phyloP scores from a whole-genome alignment of 2,888 invertebrate species.

The Anaspis maculata region DNA sequence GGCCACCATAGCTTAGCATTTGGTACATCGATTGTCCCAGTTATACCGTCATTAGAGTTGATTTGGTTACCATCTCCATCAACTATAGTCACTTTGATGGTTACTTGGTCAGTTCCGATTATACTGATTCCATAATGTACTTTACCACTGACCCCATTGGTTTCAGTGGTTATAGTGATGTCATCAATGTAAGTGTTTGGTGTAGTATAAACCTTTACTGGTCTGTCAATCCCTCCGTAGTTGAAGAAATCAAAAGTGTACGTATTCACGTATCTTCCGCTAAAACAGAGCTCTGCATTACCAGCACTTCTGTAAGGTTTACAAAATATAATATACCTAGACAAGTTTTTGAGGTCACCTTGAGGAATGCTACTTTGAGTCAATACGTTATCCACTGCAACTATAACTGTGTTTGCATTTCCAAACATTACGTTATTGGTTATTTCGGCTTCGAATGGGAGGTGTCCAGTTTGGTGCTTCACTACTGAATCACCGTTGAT shows the following conservation, averaged over 20 bases:
- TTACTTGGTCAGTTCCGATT: slow-evolving; percentile 11
- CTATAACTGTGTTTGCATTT: slow-evolving; percentile 71
- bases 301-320: no score
- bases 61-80: slow-evolving; percentile 49
- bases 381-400: slow-evolving; percentile 89
- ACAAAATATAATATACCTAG: no score
- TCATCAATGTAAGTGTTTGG: slow-evolving; percentile 76
- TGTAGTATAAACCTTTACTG: slow-evolving; percentile 82
- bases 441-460: slow-evolving; percentile 87
- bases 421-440: slow-evolving; percentile 58
- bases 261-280: slow-evolving; percentile 48
- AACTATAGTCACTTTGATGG: slow-evolving; percentile 22
- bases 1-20: slow-evolving; percentile 88
- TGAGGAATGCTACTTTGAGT: slow-evolving; percentile 82
- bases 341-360: slow-evolving; percentile 59
- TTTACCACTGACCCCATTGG: slow-evolving; percentile 47
- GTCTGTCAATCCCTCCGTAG: slow-evolving; percentile 93
- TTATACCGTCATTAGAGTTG: slow-evolving; percentile 38
- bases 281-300: no score
- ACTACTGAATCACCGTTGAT: slow-evolving; percentile 72
- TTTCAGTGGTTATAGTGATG: slow-evolving; percentile 66
- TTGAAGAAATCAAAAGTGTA: slow-evolving; percentile 96
- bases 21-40: slow-evolving; percentile 51
- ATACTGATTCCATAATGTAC: slow-evolving; percentile 39
- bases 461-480: slow-evolving; percentile 86